Percentiles rank a stretch among this genome's conserved stretches.
Conservation (phyloP, 2,888 invertebrate species). For the Apodemia mormo region DNA sequence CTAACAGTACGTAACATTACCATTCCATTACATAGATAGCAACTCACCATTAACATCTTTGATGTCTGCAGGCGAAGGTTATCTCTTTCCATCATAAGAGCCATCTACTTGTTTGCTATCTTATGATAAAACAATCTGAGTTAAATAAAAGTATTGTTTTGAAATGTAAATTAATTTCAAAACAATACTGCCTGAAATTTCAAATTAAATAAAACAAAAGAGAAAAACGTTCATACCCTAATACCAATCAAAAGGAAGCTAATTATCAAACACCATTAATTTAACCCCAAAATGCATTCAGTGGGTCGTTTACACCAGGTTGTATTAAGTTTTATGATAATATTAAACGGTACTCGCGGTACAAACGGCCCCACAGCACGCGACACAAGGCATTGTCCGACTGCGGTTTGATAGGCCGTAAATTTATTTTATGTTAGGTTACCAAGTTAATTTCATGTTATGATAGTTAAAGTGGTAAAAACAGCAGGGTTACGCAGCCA, state of each 20-base stretch:
- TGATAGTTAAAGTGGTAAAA: conserved; percentile 42
- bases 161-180: background rate
- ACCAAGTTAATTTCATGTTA: conserved; percentile 48
- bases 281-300: conserved; percentile 30
- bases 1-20: no score
- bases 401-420: conserved; percentile 39
- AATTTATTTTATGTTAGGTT: conserved; percentile 45
- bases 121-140: no score
- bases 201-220: conserved; percentile 25
- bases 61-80: no score
- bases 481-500: background rate
- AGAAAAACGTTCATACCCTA: conserved; percentile 10
- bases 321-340: conserved; percentile 38
- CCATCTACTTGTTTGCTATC: no score
- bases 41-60: no score
- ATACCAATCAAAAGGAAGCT: conserved; percentile 4
- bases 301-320: conserved; percentile 35
- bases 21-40: no score
- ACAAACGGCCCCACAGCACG: conserved; percentile 44
- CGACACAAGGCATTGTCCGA: conserved; percentile 39
- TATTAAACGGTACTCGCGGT: conserved; percentile 35
- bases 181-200: background rate
- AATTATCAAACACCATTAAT: conserved; percentile 17
- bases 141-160: no score
- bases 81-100: no score